Conservation (phyloP, 2,888 invertebrate genomes). For the Ypsolopha scabrella region DNA sequence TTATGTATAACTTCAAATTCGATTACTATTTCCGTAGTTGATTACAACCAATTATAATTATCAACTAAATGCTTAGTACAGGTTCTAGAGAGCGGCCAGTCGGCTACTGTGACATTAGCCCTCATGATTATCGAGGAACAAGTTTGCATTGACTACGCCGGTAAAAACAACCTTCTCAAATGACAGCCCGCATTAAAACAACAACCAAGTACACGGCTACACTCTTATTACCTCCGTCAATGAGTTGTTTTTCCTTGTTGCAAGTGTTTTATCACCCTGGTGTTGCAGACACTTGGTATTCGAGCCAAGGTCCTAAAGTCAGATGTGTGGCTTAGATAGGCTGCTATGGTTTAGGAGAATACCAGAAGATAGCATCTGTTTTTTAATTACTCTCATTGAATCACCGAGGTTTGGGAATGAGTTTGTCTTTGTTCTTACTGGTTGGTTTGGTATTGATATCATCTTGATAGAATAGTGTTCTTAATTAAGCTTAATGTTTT, state of each 20-base stretch:
- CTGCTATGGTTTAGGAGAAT: slow-evolving; percentile 45
- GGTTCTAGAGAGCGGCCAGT: background rate
- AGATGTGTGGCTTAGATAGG: slow-evolving; percentile 59
- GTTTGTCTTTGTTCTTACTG: too few species aligned
- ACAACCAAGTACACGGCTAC: too few species aligned
- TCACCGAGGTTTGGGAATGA: background rate
- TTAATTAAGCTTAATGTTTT: too few species aligned
- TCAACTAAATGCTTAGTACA: too few species aligned
- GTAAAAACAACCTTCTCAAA: slow-evolving; percentile 59
- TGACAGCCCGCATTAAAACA: slow-evolving; percentile 62
- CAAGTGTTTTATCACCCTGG: too few species aligned
- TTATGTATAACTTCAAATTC: too few species aligned
- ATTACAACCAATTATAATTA: too few species aligned
- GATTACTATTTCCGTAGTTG: background rate
- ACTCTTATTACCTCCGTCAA: too few species aligned
- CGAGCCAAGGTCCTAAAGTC: slow-evolving; percentile 65
- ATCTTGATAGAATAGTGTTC: too few species aligned
- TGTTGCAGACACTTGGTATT: slow-evolving; percentile 58
- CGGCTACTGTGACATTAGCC: background rate
- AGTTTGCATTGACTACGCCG: slow-evolving; percentile 59
- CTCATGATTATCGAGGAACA: slow-evolving; percentile 24
- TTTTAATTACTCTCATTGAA: background rate
- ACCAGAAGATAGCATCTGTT: slow-evolving; percentile 29
- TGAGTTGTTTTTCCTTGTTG: too few species aligned
- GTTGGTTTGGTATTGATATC: too few species aligned